phyloP scores from a whole-genome alignment of 2,888 invertebrate species.

The Callosobruchus maculatus region DNA sequence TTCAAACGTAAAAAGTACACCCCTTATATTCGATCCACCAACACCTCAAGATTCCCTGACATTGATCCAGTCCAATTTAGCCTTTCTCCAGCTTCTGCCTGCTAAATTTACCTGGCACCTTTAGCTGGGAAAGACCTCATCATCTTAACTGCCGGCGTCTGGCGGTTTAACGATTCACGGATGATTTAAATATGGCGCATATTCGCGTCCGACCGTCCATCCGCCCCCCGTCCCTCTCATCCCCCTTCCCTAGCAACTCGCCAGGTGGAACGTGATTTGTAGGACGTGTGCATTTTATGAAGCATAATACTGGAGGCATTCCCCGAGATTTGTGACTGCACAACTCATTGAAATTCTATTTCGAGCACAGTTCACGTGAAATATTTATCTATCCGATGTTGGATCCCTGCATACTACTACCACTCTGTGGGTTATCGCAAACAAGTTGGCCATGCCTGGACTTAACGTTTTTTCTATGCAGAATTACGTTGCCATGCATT shows the following conservation, averaged over 20 bases:
- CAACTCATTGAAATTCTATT: conserved; percentile 35
- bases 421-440: too few species aligned
- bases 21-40: too few species aligned
- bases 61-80: too few species aligned
- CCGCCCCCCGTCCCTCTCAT: not conserved
- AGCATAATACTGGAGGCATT: conserved; percentile 12
- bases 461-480: too few species aligned
- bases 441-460: too few species aligned
- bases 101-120: not conserved
- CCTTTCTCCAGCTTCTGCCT: too few species aligned
- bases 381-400: conserved; percentile 27
- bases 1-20: too few species aligned
- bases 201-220: not conserved
- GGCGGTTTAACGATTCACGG: not conserved
- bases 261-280: conserved; percentile 14
- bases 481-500: too few species aligned
- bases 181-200: conserved; percentile 2
- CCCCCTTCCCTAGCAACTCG: not conserved
- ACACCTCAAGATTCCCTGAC: too few species aligned
- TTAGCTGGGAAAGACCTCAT: not conserved
- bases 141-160: not conserved
- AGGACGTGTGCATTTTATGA: conserved; percentile 12
- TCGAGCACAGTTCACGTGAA: conserved; percentile 22
- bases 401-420: not conserved
- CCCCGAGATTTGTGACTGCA: conserved; percentile 28